These are phyloP conservation scores for Drosophila acutilabella DNA, from an alignment of 2,888 invertebrate genomes.

Conservation along the genomic window DNA sequence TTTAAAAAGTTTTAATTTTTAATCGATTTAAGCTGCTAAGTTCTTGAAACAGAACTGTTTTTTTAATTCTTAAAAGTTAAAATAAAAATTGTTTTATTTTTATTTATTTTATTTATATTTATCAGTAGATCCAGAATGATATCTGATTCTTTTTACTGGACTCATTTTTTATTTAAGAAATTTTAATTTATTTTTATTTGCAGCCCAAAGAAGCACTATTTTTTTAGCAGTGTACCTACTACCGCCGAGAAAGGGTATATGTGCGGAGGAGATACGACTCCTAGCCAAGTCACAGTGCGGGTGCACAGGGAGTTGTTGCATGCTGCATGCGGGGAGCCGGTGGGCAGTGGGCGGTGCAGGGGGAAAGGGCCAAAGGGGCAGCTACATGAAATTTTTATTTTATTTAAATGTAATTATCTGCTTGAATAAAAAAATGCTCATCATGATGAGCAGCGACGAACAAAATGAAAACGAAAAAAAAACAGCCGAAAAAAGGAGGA, in stretches of 20 bases:
- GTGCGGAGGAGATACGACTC: slow-evolving; percentile 30
- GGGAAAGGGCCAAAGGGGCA: no score
- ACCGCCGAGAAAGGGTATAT: background rate
- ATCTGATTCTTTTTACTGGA: no score
- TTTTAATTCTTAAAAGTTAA: no score
- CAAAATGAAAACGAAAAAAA: slow-evolving; percentile 25
- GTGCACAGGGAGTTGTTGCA: slow-evolving; percentile 8
- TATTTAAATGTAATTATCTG: slow-evolving; percentile 85
- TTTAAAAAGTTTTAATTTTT: no score
- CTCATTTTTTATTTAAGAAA: no score
- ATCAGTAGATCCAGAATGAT: no score
- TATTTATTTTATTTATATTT: no score
- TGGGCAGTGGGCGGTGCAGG: slow-evolving; percentile 8
- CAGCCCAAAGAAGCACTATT: background rate
- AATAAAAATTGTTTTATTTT: no score
- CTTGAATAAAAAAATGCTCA: slow-evolving; percentile 83
- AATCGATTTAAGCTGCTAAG: no score
- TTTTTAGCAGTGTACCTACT: no score
- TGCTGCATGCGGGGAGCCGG: slow-evolving; percentile 7
- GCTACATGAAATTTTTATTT: slow-evolving; percentile 84
- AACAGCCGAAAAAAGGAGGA: slow-evolving; percentile 11
- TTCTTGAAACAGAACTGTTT: no score
- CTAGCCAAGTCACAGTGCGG: slow-evolving; percentile 20
- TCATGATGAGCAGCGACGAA: slow-evolving; percentile 69
- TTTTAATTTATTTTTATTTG: no score